Base-by-base conservation (phyloP, 2,113 vertebrate genomes). In the Apeltes quadracus region DNA sequence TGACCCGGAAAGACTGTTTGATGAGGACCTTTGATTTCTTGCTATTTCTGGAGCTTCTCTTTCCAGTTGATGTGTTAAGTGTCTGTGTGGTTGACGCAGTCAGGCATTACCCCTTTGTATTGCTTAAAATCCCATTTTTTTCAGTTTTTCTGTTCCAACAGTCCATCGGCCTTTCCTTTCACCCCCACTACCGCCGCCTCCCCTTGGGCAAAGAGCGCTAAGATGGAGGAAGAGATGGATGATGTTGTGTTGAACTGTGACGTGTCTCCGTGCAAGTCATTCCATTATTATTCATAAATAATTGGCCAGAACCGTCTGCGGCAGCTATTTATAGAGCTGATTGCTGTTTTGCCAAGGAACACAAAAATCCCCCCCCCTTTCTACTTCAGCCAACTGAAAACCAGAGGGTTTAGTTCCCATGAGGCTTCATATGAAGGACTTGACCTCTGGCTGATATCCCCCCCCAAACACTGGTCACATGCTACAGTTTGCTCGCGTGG, bases 271-370 rank as follows among this genome's bases (percentile, higher is more conserved):
- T 81, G 83, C 79, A 75, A 87, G 79, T 90, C 79, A 66, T 84
- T 87, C 81, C 83, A 84, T 89, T 89, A 91, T 83, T 88, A 87
- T 88, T 90, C 86, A 89, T 87, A 88, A 89, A 92, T 91, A 90
- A 92, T 89, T 92, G 82, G 85, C 79, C 67, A 78, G 70, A 65
- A 82, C 79, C 43, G 74, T 84, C 87, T 86, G 84, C 63, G 59
- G 69, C 22, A 73, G 65, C 84, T 93, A 88, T 91, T 90, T 85
- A 88, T 89, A 88, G 85, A 87, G 55, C 61, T 67, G 72, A 87
- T 88, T 86, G 72, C 69, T 63, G 55, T 79, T 87, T 89, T 81
- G 73, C 78, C 59, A 76, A 79, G 53, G 68, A 81, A 57, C 51
- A 65, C 57, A 64, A 79, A 79, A 48, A 55, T 79, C 15, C 11